A percentile compares a stretch with the other conserved stretches of the same genome.
These are phyloP conservation scores for Liasis olivaceus DNA, from an alignment of 2,797 vertebrate species.

Conservation along the genomic window DNA sequence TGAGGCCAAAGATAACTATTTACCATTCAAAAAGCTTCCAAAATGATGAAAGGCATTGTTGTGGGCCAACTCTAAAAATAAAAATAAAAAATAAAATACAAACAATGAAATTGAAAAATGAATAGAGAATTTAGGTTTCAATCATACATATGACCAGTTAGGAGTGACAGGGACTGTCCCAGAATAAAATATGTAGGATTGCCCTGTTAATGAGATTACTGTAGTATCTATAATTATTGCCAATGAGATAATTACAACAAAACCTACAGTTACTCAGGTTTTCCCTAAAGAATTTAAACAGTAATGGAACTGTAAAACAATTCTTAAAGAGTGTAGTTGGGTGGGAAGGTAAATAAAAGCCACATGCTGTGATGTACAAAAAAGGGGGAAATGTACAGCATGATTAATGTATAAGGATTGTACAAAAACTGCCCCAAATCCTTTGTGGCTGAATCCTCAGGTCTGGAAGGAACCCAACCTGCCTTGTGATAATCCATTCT, in stretches of 20 bases:
- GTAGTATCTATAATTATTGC: not conserved
- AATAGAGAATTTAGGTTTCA: slow-evolving; percentile 1
- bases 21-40: slow-evolving; percentile 29
- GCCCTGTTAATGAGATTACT: not conserved
- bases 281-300: slow-evolving; percentile 30
- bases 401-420: not conserved
- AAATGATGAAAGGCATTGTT: slow-evolving; percentile 28
- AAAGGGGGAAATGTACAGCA: not conserved
- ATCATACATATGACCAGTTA: not conserved
- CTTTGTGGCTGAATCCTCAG: not conserved
- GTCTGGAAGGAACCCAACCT: not conserved
- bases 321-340: not conserved
- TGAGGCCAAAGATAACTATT: slow-evolving; percentile 17
- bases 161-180: not conserved
- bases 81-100: not conserved
- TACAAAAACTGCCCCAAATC: not conserved
- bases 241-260: slow-evolving; percentile 7
- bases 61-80: not conserved
- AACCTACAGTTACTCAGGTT: slow-evolving; percentile 21
- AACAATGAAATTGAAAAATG: slow-evolving; percentile 29
- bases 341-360: not conserved
- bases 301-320: slow-evolving; percentile 15
- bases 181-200: not conserved
- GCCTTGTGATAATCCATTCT: not conserved
- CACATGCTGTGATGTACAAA: not conserved